A percentile compares a stretch with the other conserved stretches of the same genome.
phyloP scores from a whole-genome alignment of 2,797 vertebrate species.

The Micromesistius poutassou region DNA sequence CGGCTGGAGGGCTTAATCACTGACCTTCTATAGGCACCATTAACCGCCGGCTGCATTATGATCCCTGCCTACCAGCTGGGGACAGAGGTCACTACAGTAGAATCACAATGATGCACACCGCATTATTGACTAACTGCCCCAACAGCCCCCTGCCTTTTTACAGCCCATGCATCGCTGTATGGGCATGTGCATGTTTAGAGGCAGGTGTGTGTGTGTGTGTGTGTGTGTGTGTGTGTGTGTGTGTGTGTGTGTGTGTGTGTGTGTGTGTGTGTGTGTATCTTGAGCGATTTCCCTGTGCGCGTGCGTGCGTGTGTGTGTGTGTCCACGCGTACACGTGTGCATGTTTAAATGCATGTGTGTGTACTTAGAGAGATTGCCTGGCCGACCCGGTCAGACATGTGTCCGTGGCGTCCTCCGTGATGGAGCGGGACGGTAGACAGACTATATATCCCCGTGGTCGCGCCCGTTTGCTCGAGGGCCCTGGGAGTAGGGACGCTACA shows the following conservation, averaged over 20 bases:
- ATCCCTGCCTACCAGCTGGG: conserved; percentile 38
- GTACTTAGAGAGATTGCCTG: no score
- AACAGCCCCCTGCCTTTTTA: conserved; percentile 30
- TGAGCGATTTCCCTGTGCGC: no score
- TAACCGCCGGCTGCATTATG: conserved; percentile 52
- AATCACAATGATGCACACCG: conserved; percentile 28
- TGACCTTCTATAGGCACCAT: conserved; percentile 52
- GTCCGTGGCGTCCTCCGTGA: no score
- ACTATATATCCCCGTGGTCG: not conserved
- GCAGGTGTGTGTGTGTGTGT: not conserved
- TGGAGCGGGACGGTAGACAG: not conserved
- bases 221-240: no score
- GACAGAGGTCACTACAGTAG: conserved; percentile 44
- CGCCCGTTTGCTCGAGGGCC: conserved; percentile 5
- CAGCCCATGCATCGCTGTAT: conserved; percentile 4
- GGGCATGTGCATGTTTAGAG: not conserved
- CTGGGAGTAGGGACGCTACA: not conserved
- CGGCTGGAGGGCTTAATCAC: conserved; percentile 54
- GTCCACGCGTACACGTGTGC: no score
- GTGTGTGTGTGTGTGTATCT: no score
- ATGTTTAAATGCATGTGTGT: no score
- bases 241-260: no score
- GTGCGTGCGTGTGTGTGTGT: no score
- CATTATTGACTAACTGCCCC: conserved; percentile 41
- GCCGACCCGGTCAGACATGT: no score